A percentile compares a stretch with the other conserved stretches of the same genome.
Conservation (phyloP, 2,113 vertebrate species). For the Probosciger aterrimus region DNA sequence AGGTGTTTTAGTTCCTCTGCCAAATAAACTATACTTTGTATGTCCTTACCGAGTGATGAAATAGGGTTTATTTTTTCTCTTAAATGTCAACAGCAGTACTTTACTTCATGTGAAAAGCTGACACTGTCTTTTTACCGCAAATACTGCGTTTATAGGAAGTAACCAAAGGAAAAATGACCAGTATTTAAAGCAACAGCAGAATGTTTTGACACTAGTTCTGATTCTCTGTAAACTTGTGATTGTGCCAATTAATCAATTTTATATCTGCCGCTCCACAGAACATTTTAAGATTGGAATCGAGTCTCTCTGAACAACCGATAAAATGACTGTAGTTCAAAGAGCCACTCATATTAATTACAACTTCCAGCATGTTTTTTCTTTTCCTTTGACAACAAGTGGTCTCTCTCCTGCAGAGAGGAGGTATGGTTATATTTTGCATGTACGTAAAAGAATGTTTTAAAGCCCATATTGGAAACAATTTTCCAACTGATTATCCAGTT, state of each 20-base stretch:
- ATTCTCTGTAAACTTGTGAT: conserved; percentile 47
- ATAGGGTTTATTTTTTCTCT: neutral
- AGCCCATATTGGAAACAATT: conserved; percentile 70
- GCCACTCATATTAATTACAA: conserved; percentile 13
- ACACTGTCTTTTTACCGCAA: neutral
- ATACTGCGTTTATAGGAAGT: conserved; percentile 36
- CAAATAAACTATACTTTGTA: conserved; percentile 34
- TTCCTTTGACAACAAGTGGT: conserved; percentile 12
- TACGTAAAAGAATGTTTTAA: conserved; percentile 62
- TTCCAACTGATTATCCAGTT: conserved; percentile 73
- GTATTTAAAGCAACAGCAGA: conserved; percentile 55
- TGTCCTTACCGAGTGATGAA: conserved; percentile 35
- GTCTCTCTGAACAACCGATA: conserved; percentile 34
- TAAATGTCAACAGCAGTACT: conserved; percentile 1
- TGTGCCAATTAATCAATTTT: conserved; percentile 66
- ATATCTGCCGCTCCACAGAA: conserved; percentile 33
- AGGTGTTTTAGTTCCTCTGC: conserved; percentile 54
- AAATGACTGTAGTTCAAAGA: conserved; percentile 34
- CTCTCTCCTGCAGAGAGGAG: conserved; percentile 47
- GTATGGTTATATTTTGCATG: conserved; percentile 54
- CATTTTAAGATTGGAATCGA: conserved; percentile 26
- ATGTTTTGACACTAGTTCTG: neutral
- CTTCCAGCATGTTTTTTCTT: neutral
- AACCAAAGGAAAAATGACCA: conserved; percentile 67
- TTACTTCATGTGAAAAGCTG: conserved; percentile 37